Conservation (phyloP, 2,113 vertebrate species). For the Colistium nudipinnis region DNA sequence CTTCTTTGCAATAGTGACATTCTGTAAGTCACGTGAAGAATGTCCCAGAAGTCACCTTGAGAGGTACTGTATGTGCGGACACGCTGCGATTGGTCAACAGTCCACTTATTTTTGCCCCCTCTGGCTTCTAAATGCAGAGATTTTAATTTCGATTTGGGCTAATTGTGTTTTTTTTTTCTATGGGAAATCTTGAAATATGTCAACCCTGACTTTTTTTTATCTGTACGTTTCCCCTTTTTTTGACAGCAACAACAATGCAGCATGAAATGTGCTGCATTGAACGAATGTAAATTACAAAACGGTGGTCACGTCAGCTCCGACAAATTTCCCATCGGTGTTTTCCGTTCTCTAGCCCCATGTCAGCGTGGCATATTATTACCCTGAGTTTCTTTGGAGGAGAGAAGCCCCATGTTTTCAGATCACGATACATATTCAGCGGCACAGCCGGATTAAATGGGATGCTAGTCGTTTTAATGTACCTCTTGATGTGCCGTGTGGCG, state of each 20-base stretch:
- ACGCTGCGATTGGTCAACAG: constrained; percentile 13
- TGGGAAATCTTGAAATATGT: no score
- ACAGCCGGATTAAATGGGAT: constrained; percentile 23
- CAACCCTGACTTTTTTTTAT: no score
- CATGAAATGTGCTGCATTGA: constrained; percentile 16
- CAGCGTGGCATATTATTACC: constrained; percentile 1
- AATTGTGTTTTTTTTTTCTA: not conserved
- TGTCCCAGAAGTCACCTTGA: constrained; percentile 28
- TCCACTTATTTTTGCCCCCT: not conserved
- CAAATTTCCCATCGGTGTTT: constrained; percentile 10
- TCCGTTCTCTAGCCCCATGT: not conserved
- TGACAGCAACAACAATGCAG: constrained; percentile 3
- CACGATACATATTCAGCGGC: not conserved
- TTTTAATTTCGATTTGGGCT: not conserved
- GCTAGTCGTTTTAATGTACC: not conserved
- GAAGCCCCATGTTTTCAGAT: not conserved
- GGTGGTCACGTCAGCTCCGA: constrained; percentile 6
- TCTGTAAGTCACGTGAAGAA: constrained; percentile 20
- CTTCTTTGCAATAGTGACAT: constrained; percentile 22
- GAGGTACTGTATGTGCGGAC: not conserved
- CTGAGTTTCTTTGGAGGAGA: constrained; percentile 9
- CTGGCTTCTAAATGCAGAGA: not conserved
- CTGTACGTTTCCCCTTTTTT: not conserved
- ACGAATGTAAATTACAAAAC: constrained; percentile 5
- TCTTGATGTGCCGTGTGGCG: constrained; percentile 1